These are phyloP conservation scores for Paratrypauchen microcephalus DNA, from an alignment of 2,797 vertebrate species.

Conservation along the genomic window DNA sequence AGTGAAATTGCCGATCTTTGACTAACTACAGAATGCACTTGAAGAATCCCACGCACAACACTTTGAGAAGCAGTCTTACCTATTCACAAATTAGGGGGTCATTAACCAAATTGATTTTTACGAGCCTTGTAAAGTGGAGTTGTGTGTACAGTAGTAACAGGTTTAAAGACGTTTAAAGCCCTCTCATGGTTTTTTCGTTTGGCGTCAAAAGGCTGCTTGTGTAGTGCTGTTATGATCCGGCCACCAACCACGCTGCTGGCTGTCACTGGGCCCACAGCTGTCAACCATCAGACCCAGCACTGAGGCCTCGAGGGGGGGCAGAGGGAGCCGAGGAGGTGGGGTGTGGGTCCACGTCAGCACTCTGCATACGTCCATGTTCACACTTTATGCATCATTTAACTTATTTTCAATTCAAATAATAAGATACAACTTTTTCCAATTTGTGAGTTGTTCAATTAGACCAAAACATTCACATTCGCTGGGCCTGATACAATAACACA, in stretches of 20 bases:
- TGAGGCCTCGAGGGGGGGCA: constrained; percentile 15
- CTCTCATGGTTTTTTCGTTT: constrained; percentile 30
- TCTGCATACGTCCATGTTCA: constrained; percentile 16
- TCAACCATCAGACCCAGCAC: constrained; percentile 44
- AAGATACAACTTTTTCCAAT: too few relatives aligned
- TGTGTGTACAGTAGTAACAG: constrained; percentile 14
- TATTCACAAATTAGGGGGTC: constrained; percentile 4
- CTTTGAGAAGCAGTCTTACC: not conserved
- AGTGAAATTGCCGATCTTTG: not conserved
- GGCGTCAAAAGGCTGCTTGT: constrained; percentile 35
- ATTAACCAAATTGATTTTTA: constrained; percentile 18
- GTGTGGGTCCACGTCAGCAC: constrained; percentile 14
- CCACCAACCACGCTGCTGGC: constrained; percentile 58
- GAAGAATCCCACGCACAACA: not conserved
- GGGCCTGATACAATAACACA: too few relatives aligned
- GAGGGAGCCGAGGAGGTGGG: constrained; percentile 17
- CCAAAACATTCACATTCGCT: too few relatives aligned
- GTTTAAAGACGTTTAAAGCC: constrained; percentile 26
- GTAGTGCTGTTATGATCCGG: constrained; percentile 35
- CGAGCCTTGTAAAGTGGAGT: constrained; percentile 33
- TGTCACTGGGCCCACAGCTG: constrained; percentile 62
- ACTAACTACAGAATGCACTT: not conserved
- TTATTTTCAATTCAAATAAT: not conserved
- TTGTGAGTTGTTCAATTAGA: too few relatives aligned
- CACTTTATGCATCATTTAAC: constrained; percentile 7